Conservation (phyloP, 2,113 vertebrate species). For the Mastomys coucha region DNA sequence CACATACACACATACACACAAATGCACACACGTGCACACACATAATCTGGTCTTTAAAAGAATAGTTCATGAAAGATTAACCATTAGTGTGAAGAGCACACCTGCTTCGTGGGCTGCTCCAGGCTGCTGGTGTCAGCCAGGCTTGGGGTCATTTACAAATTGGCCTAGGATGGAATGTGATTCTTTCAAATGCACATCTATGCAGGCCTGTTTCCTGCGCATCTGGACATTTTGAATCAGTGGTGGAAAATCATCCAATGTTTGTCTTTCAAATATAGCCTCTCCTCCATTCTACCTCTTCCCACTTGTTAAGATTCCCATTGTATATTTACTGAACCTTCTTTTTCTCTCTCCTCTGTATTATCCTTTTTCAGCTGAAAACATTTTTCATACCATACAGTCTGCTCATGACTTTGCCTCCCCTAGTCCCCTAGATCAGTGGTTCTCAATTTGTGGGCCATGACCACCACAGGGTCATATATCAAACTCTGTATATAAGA, state of each 20-base stretch:
- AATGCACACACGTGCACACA: not conserved
- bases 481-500: not conserved
- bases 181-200: not conserved
- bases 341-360: not conserved
- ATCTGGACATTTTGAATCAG: not conserved
- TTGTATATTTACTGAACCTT: not conserved
- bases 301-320: not conserved
- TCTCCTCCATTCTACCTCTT: not conserved
- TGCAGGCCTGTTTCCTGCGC: not conserved
- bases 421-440: not conserved
- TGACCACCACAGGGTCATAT: not conserved
- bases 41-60: not conserved
- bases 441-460: not conserved
- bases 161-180: not conserved
- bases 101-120: not conserved
- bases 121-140: not conserved
- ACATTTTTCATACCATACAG: not conserved
- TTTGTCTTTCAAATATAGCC: not conserved
- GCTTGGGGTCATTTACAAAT: not conserved
- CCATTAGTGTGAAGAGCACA: not conserved
- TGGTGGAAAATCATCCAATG: not conserved
- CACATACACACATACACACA: not conserved
- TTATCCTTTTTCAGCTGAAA: not conserved
- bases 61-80: not conserved
- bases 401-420: not conserved